Percentiles rank a stretch among this genome's conserved stretches.
Evolutionary conservation across 2,888 invertebrate species (phyloP).

Genomic region (Eutolmus rufibarbis): DNA sequence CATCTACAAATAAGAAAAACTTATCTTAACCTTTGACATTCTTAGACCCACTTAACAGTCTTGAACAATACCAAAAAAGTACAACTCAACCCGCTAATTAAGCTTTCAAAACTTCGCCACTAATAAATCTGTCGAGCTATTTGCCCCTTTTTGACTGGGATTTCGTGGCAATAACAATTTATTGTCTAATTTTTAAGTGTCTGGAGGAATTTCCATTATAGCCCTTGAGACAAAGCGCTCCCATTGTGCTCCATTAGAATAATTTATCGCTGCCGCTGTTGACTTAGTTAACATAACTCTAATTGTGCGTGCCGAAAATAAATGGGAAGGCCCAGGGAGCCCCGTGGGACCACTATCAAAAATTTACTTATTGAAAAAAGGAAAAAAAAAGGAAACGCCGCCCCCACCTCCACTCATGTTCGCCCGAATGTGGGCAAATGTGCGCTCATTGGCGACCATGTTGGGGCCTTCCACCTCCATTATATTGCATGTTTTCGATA

Average conservation of each 20-base stretch:
- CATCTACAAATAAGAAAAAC: not conserved
- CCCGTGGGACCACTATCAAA: not conserved
- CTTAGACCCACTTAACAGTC: not conserved
- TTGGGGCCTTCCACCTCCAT: conserved; percentile 9
- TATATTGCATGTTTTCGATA: conserved; percentile 47
- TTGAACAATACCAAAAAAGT: not conserved
- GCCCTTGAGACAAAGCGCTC: conserved; percentile 29
- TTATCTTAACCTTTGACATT: not conserved
- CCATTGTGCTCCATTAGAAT: conserved; percentile 41
- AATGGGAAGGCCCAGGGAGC: conserved; percentile 42
- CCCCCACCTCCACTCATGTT: not conserved
- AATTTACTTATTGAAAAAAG: not conserved
- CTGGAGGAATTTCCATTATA: conserved; percentile 41
- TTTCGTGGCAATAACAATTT: conserved; percentile 41
- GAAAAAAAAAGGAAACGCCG: not conserved
- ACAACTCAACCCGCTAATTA: not conserved
- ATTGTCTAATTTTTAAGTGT: conserved; percentile 46
- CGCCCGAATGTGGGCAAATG: not conserved
- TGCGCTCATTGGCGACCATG: not conserved
- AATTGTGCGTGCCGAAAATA: conserved; percentile 42
- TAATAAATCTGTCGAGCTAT: not conserved
- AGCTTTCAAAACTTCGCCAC: not conserved
- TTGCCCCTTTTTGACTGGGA: not conserved
- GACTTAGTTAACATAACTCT: conserved; percentile 44
- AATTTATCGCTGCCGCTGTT: conserved; percentile 46